Conservation (phyloP, 2,797 vertebrate species). For the Astyanax mexicanus region DNA sequence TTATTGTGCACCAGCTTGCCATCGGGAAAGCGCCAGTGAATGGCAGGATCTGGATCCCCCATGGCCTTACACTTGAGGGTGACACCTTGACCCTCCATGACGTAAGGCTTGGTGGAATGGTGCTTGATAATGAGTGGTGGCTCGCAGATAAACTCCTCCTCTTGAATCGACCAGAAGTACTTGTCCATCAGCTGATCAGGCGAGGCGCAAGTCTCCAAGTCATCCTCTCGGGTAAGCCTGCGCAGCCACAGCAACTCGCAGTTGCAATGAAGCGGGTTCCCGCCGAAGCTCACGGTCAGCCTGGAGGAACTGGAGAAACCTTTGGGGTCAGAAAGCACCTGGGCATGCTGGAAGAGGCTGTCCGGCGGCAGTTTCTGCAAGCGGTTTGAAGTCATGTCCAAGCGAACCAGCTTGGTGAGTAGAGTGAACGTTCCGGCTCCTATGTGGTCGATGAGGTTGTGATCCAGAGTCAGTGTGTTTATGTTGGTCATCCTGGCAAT, state of each 20-base stretch:
- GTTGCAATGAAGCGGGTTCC: constrained; percentile 95
- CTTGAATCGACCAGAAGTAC: constrained; percentile 94
- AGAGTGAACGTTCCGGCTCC: constrained; percentile 89
- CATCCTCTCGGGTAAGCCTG: constrained; percentile 86
- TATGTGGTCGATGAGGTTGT: constrained; percentile 93
- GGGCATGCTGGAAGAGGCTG: constrained; percentile 88
- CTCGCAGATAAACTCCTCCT: constrained; percentile 93
- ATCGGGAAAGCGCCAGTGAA: constrained; percentile 93
- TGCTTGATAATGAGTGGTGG: constrained; percentile 90
- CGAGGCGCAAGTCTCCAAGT: constrained; percentile 93
- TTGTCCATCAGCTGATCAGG: constrained; percentile 92
- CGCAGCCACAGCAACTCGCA: constrained; percentile 94
- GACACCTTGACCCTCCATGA: constrained; percentile 91
- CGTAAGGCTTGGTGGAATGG: constrained; percentile 77
- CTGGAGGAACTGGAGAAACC: constrained; percentile 79
- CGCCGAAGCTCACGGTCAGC: constrained; percentile 89
- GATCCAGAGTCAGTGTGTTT: constrained; percentile 92
- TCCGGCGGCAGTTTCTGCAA: constrained; percentile 91
- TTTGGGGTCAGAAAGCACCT: constrained; percentile 79
- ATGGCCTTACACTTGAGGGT: constrained; percentile 89
- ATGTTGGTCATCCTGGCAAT: constrained; percentile 93
- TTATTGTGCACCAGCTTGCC: constrained; percentile 92
- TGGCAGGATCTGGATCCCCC: constrained; percentile 89
- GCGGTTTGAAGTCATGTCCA: constrained; percentile 95
- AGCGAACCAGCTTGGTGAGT: constrained; percentile 88